Base-by-base conservation (phyloP, 1,140 invertebrate species). In the Drosophila murphyi region DNA sequence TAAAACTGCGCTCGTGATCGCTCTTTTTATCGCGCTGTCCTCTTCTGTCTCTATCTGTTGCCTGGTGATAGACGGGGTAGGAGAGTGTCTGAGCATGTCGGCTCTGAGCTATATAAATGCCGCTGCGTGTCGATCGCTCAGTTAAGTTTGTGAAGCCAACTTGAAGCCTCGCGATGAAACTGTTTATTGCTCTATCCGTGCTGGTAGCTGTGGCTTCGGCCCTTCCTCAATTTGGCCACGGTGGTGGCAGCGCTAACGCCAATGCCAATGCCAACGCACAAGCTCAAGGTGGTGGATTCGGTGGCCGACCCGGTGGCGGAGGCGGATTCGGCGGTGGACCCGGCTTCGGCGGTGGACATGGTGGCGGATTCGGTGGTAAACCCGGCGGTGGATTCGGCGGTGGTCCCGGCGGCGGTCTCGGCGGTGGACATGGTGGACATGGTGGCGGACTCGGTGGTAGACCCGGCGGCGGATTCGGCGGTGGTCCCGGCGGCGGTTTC, bases 151-250 rank as follows among this genome's bases (percentile, higher is more conserved):
- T 56, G 32, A 73, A 70, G 29, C 5, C 34, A 67, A 29, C 51
- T 80, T 47, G 31, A 69, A 67, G 54, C 43, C 12, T 37, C n/a
- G 62, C 48, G 5, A 86, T 86, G 82, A 86, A 82, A 73, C 20
- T 81, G 29, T 77, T 86, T 47, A 45, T 82, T 32, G 70, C 62
- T 41, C 67, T 82, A 5, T 64, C 76, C 12, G 39, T 76, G 4
- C 65, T 82, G 39, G 29, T 80, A n/a, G 75, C 69, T n/a, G 72
- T 72, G 7, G 72, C 78, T 20, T 69, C 64, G n/a, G 80, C 80
- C n/a, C 4, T 43, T 5, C 74, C 82, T 51, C 78, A 81, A 57
- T 72, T 65, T 37, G 60, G 64, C n/a, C 43, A 2, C 39, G 70
- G 51, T 0, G 50, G 48, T 8, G 67, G 67, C 0, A n/a, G 37